Percentiles rank a stretch among this genome's conserved stretches.
phyloP scores from a whole-genome alignment of 2,888 invertebrate species.

The Eupithecia subumbrata region DNA sequence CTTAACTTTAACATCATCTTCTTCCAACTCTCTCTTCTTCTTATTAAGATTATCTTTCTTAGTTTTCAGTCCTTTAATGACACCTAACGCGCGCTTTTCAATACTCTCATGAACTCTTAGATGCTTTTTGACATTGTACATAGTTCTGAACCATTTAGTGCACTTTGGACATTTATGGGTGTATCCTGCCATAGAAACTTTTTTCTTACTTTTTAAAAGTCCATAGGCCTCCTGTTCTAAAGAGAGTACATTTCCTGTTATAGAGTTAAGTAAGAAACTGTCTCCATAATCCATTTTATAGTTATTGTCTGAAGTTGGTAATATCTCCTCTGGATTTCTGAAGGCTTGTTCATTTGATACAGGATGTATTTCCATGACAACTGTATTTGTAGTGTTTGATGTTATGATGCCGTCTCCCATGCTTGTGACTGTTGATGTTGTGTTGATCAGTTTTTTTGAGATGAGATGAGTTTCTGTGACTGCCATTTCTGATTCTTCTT shows the following conservation, averaged over 20 bases:
- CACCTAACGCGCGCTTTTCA: conserved; percentile 63
- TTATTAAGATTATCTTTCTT: conserved; percentile 19
- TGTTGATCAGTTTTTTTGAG: conserved; percentile 71
- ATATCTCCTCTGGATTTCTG: conserved; percentile 70
- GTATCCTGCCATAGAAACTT: conserved; percentile 41
- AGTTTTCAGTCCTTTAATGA: conserved; percentile 60
- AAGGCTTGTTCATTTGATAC: conserved; percentile 49
- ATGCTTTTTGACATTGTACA: conserved; percentile 56
- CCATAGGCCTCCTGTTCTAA: conserved; percentile 76
- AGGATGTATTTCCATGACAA: conserved; percentile 74
- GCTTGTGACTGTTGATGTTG: conserved; percentile 68
- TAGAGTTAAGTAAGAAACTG: conserved; percentile 73
- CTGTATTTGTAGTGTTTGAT: conserved; percentile 69
- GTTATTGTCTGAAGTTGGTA: conserved; percentile 59
- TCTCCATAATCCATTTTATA: conserved; percentile 56
- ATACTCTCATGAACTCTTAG: conserved; percentile 65
- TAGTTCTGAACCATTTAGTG: conserved; percentile 57
- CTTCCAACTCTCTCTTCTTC: conserved; percentile 33
- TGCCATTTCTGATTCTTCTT: conserved; percentile 64
- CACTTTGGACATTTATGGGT: conserved; percentile 62
- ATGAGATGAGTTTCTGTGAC: conserved; percentile 75
- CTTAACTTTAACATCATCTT: conserved; percentile 40
- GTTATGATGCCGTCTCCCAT: conserved; percentile 64
- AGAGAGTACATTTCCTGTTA: conserved; percentile 72
- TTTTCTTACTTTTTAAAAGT: conserved; percentile 62